Evolutionary conservation across 1,140 invertebrate genomes (phyloP).

Genomic region (Diuraphis noxia): DNA sequence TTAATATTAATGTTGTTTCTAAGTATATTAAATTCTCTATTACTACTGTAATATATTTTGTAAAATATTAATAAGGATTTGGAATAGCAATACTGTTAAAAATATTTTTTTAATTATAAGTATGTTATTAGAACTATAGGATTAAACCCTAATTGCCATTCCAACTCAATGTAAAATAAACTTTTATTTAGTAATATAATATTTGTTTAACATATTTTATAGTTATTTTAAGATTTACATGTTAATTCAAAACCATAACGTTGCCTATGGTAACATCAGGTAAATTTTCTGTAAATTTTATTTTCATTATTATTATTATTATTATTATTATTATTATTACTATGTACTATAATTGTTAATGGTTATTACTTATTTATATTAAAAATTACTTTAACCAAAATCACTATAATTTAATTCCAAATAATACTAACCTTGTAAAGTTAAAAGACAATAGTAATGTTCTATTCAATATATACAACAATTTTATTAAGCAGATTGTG

Average conservation of each 20-base stretch:
- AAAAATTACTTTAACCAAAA: slow-evolving; percentile 18
- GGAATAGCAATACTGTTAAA: neutral
- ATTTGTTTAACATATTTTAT: slow-evolving; percentile 12
- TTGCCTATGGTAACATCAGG: neutral
- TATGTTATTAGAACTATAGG: neutral
- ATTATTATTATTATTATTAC: neutral
- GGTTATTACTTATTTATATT: neutral
- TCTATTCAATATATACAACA: neutral
- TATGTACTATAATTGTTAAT: neutral
- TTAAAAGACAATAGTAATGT: neutral
- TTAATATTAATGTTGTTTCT: neutral
- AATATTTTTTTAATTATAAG: neutral
- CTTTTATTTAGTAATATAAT: neutral
- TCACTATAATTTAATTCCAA: neutral
- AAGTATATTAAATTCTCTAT: neutral
- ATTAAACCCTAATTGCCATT: slow-evolving; percentile 10
- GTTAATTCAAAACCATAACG: neutral
- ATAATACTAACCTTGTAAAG: neutral
- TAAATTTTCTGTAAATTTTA: neutral
- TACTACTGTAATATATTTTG: slow-evolving; percentile 21
- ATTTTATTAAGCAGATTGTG: too few relatives aligned
- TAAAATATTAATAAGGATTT: neutral
- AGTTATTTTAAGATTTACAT: neutral
- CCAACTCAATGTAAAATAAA: neutral
- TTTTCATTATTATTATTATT: neutral